Conservation (phyloP, 2,797 vertebrate species). For the Basileuterus tristriatus region DNA sequence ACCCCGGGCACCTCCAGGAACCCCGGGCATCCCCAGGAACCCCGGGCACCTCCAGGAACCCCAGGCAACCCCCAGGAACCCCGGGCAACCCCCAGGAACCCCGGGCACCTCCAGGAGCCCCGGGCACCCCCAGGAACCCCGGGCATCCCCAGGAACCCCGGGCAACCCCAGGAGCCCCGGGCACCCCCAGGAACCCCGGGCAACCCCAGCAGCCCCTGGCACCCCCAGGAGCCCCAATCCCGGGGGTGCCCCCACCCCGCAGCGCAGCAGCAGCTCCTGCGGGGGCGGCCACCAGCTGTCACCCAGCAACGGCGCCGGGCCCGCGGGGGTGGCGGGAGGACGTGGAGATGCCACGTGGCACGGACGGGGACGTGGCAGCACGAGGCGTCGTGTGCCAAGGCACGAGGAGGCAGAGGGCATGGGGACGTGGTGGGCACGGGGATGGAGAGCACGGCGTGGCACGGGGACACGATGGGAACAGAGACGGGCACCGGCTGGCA, state of each 20-base stretch:
- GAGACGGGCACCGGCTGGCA: too few relatives aligned
- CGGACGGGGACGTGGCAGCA: background rate
- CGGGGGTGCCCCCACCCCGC: background rate
- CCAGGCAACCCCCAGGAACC: too few relatives aligned
- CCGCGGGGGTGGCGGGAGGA: background rate
- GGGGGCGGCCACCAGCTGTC: conserved; percentile 27
- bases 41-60: too few relatives aligned
- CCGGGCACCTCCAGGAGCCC: background rate
- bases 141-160: background rate
- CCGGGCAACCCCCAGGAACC: background rate
- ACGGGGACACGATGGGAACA: too few relatives aligned
- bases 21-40: too few relatives aligned
- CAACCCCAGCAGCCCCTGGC: background rate
- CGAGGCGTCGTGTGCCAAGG: background rate
- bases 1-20: too few relatives aligned
- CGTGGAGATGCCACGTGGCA: background rate
- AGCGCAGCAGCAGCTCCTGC: background rate
- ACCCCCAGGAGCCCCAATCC: background rate
- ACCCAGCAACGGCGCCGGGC: conserved; percentile 32
- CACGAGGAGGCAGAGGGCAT: background rate
- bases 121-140: background rate
- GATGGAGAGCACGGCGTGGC: background rate
- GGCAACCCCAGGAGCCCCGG: too few relatives aligned
- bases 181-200: too few relatives aligned
- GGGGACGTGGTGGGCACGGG: accelerated